phyloP scores from a whole-genome alignment of 37 sponge, comb jelly and placozoan species.

The Beroe forskalii region DNA sequence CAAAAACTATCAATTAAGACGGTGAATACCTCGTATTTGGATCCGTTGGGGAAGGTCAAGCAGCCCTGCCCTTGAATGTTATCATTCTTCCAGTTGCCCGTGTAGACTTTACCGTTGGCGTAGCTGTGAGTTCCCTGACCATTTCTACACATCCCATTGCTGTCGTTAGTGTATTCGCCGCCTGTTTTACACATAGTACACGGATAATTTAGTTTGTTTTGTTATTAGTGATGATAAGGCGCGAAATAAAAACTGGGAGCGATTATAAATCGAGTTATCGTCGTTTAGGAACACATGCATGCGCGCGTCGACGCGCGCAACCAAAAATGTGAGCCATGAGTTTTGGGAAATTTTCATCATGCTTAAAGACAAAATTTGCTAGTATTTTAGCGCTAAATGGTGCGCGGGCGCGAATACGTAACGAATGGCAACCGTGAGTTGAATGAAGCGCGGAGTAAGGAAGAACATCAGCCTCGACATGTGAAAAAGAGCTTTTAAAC shows the following conservation, averaged over 20 bases:
- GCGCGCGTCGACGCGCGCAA: not conserved
- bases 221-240: too few relatives aligned
- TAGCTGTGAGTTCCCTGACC: slow-evolving; percentile 71
- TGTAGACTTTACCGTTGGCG: slow-evolving; percentile 67
- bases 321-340: not conserved
- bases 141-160: slow-evolving; percentile 66
- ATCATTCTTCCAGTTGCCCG: slow-evolving; percentile 72
- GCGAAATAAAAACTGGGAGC: too few relatives aligned
- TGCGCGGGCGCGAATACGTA: not conserved
- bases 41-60: slow-evolving; percentile 49
- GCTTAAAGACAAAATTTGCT: not conserved
- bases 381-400: not conserved
- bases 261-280: not conserved
- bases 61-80: slow-evolving; percentile 70
- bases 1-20: too few relatives aligned
- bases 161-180: slow-evolving; percentile 68
- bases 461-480: too few relatives aligned
- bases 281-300: not conserved
- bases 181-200: slow-evolving; percentile 62
- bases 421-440: too few relatives aligned
- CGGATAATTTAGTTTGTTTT: too few relatives aligned
- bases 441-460: too few relatives aligned
- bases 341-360: not conserved
- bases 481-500: too few relatives aligned
- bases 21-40: slow-evolving; percentile 68